phyloP scores from a whole-genome alignment of 2,888 invertebrate genomes.

The Sesamia inferens region DNA sequence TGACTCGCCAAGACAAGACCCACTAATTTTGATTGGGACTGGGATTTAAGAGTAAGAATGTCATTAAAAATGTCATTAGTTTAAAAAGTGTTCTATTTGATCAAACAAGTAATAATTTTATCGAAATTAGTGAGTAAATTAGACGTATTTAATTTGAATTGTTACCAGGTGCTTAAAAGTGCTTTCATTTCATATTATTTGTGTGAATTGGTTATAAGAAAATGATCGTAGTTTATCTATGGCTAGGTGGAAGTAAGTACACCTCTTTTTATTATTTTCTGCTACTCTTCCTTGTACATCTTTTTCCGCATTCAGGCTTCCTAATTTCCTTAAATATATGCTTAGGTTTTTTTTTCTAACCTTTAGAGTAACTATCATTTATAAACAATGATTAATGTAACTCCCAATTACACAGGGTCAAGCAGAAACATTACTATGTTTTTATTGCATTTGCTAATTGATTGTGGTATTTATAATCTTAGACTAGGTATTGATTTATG shows the following conservation, averaged over 20 bases:
- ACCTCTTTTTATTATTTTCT: not conserved
- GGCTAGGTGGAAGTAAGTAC: not conserved
- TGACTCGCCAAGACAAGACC: no score
- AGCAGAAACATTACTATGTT: not conserved
- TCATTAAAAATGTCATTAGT: not conserved
- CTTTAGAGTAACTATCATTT: not conserved
- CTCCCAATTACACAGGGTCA: constrained; percentile 28
- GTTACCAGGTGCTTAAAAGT: no score
- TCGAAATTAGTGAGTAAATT: no score
- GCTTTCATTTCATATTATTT: no score
- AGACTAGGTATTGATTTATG: not conserved
- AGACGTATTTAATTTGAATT: no score
- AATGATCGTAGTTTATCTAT: not conserved
- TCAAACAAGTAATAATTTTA: no score
- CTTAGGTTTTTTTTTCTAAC: not conserved
- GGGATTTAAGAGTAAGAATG: not conserved
- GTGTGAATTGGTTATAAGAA: not conserved
- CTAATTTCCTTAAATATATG: not conserved
- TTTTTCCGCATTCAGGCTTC: not conserved
- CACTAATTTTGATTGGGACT: no score
- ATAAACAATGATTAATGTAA: constrained; percentile 14
- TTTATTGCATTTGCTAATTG: constrained; percentile 16
- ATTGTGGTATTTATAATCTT: not conserved
- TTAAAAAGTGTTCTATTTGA: not conserved
- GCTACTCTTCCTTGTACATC: not conserved